Evolutionary conservation across 1,140 invertebrate species (phyloP).

Genomic region (Drosophila pseudoananassae): DNA sequence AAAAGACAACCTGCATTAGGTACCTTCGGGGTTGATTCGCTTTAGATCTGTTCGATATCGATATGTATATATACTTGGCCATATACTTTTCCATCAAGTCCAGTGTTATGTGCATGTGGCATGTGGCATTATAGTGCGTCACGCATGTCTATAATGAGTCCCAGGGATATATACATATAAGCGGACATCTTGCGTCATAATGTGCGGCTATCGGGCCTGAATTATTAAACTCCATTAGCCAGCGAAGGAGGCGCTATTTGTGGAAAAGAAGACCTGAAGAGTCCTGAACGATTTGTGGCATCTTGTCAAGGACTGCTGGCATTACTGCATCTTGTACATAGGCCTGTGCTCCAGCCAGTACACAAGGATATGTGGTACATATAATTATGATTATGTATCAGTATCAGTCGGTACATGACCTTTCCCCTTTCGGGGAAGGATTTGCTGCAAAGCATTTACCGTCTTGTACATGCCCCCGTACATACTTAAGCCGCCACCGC

Average conservation of each 20-base stretch:
- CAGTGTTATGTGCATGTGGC: neutral
- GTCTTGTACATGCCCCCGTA: conserved; percentile 1
- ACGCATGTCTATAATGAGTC: neutral
- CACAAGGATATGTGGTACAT: conserved; percentile 5
- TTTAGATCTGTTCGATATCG: conserved; percentile 32
- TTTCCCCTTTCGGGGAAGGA: conserved; percentile 3
- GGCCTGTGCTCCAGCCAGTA: neutral
- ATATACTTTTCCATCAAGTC: neutral
- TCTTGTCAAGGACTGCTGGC: too few species aligned
- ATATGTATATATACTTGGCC: conserved; percentile 13
- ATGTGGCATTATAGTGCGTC: conserved; percentile 10
- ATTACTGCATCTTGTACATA: neutral
- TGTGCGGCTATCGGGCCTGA: conserved; percentile 11
- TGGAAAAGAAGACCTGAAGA: too few species aligned
- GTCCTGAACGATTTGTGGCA: too few species aligned
- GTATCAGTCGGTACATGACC: neutral
- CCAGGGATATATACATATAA: conserved; percentile 5
- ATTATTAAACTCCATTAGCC: conserved; percentile 29
- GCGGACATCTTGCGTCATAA: conserved; percentile 26
- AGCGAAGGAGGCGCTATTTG: neutral
- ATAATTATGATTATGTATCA: conserved; percentile 46
- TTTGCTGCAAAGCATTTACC: neutral
- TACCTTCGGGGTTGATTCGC: neutral
- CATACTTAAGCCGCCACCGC: too few species aligned
- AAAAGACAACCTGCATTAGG: conserved; percentile 20